Conservation (phyloP, 1,140 invertebrate genomes). For the Drosophila lowei region DNA sequence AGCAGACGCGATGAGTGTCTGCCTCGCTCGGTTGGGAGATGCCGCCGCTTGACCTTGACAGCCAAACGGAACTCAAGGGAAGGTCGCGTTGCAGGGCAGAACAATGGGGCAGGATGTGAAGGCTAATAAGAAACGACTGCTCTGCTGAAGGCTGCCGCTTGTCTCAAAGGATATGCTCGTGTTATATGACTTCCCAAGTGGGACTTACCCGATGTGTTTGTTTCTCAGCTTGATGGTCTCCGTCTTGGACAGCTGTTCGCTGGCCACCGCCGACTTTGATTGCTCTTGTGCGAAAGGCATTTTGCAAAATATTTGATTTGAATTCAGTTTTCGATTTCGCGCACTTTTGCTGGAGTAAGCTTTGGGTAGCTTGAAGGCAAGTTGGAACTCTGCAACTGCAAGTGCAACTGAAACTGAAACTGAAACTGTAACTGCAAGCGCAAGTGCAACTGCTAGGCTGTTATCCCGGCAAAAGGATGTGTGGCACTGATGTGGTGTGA, state of each 20-base stretch:
- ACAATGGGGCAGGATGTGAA: too few species aligned
- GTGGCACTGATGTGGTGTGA: too few species aligned
- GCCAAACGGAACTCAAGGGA: conserved; percentile 49
- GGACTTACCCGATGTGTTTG: conserved; percentile 90
- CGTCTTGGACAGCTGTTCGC: conserved; percentile 89
- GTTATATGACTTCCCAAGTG: not conserved
- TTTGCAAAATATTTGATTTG: conserved; percentile 20
- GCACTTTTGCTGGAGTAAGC: too few species aligned
- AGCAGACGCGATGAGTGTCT: conserved; percentile 53
- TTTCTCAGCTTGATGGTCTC: conserved; percentile 91
- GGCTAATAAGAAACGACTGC: conserved; percentile 22
- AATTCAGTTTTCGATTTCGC: too few species aligned
- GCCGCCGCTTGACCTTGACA: conserved; percentile 71
- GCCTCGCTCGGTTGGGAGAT: conserved; percentile 44
- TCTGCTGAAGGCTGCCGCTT: not conserved
- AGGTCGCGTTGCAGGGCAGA: conserved; percentile 38
- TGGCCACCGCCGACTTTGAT: conserved; percentile 71
- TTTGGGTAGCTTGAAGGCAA: too few species aligned
- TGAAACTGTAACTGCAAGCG: too few species aligned
- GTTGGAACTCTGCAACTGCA: too few species aligned
- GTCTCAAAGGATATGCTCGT: not conserved
- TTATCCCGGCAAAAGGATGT: too few species aligned
- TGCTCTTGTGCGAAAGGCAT: conserved; percentile 76
- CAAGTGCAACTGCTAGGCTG: too few species aligned
- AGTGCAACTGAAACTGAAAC: too few species aligned